phyloP scores from a whole-genome alignment of 2,797 vertebrate species.

The Dallia pectoralis region DNA sequence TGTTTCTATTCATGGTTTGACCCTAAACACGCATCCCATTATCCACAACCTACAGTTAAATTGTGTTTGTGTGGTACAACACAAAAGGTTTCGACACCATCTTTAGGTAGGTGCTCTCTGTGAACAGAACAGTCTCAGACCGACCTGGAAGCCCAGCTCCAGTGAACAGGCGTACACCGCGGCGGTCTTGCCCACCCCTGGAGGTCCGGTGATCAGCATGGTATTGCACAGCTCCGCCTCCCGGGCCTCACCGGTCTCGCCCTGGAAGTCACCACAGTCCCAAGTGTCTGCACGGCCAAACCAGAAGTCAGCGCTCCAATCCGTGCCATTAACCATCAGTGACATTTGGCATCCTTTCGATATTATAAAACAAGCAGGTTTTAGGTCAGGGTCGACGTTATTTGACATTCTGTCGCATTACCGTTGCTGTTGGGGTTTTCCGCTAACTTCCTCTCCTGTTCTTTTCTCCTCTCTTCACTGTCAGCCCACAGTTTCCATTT shows the following conservation, averaged over 20 bases:
- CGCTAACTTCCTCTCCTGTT: conserved; percentile 66
- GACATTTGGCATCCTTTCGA: no score
- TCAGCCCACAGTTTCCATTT: conserved; percentile 89
- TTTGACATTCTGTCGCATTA: conserved; percentile 21
- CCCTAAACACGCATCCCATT: not conserved
- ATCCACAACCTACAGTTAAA: not conserved
- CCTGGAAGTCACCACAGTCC: conserved; percentile 82
- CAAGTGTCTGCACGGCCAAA: conserved; percentile 68
- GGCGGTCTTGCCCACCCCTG: conserved; percentile 90
- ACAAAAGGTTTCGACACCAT: not conserved
- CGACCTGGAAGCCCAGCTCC: conserved; percentile 94
- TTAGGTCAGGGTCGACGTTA: no score
- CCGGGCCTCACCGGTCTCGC: conserved; percentile 64
- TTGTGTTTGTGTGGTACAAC: not conserved
- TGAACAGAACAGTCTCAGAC: not conserved
- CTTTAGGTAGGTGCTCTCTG: no score
- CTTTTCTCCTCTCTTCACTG: conserved; percentile 76
- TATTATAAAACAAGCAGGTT: no score
- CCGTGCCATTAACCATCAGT: no score
- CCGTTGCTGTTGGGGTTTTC: conserved; percentile 46
- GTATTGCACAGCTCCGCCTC: conserved; percentile 77
- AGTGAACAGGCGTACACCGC: conserved; percentile 91
- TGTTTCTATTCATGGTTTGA: no score
- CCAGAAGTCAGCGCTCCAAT: no score
- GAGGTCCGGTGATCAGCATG: conserved; percentile 85